These are phyloP conservation scores for Hemichromis elongatus DNA, from an alignment of 2,113 vertebrate genomes.

Conservation along the genomic window DNA sequence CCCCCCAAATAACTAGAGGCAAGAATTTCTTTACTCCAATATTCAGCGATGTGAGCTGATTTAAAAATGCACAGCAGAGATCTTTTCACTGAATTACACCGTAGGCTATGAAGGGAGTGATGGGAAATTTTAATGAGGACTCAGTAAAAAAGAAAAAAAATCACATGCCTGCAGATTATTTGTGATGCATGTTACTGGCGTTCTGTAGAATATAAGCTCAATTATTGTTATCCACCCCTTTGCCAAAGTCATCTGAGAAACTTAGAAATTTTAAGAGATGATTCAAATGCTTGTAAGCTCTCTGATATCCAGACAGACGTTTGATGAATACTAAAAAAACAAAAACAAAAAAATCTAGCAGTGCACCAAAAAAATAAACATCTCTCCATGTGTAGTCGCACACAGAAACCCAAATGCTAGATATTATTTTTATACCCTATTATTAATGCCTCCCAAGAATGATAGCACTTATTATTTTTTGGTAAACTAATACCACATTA, in stretches of 20 bases:
- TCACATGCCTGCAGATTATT: constrained; percentile 18
- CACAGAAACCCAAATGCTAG: not conserved
- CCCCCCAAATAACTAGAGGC: constrained; percentile 5
- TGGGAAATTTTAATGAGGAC: constrained; percentile 53
- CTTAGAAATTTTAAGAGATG: not conserved
- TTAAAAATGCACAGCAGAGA: constrained; percentile 33
- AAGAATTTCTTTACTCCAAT: constrained; percentile 10
- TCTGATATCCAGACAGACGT: not conserved
- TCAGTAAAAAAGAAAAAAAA: not conserved
- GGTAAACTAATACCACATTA: constrained; percentile 2
- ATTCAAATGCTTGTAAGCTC: not conserved
- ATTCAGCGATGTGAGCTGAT: constrained; percentile 28
- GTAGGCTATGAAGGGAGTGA: constrained; percentile 25
- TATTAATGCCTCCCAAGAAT: not conserved
- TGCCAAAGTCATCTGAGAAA: not conserved
- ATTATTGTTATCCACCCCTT: constrained; percentile 3
- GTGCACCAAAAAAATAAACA: not conserved
- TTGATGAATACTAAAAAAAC: not conserved
- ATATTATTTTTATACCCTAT: not conserved
- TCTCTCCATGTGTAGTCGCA: not conserved
- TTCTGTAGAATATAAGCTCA: not conserved
- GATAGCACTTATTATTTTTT: not conserved
- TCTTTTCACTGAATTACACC: constrained; percentile 27
- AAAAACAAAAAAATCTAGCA: not conserved
- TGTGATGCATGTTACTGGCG: constrained; percentile 4